phyloP scores from a whole-genome alignment of 2,113 vertebrate species.

The Kryptolebias marmoratus region DNA sequence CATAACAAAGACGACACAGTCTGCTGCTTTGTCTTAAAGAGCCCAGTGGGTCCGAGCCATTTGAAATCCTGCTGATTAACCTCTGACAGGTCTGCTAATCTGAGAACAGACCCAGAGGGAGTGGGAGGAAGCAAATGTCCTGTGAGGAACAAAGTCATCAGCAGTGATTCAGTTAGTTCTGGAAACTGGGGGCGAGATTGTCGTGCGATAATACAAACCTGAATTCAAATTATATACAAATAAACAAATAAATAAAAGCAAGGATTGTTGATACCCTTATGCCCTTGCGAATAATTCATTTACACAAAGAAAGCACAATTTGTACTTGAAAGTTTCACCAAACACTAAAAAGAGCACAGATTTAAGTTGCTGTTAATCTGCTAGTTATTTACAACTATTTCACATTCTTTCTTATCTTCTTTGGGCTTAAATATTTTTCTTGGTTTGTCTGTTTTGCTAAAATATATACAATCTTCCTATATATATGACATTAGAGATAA shows the following conservation, averaged over 20 bases:
- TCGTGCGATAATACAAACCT: too few relatives aligned
- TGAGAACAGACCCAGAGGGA: not conserved
- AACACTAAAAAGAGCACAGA: not conserved
- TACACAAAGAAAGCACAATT: not conserved
- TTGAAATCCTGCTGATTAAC: slow-evolving; percentile 8
- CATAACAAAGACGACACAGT: not conserved
- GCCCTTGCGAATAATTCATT: not conserved
- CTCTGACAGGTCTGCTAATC: not conserved
- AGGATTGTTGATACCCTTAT: too few relatives aligned
- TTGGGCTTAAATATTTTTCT: too few relatives aligned
- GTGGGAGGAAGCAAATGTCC: not conserved
- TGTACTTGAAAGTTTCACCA: too few relatives aligned
- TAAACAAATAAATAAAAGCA: not conserved
- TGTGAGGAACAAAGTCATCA: not conserved
- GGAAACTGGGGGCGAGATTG: too few relatives aligned
- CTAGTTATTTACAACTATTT: too few relatives aligned
- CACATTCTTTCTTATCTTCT: too few relatives aligned
- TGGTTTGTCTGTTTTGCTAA: too few relatives aligned
- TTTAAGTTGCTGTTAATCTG: too few relatives aligned
- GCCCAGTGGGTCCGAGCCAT: not conserved
- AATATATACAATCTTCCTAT: too few relatives aligned
- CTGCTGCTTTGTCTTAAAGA: not conserved
- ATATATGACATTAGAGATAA: too few relatives aligned
- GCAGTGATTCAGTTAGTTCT: too few relatives aligned
- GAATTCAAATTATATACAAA: not conserved